These are phyloP conservation scores for Micrastur ruficollis DNA, from an alignment of 2,797 vertebrate genomes.

Conservation along the genomic window DNA sequence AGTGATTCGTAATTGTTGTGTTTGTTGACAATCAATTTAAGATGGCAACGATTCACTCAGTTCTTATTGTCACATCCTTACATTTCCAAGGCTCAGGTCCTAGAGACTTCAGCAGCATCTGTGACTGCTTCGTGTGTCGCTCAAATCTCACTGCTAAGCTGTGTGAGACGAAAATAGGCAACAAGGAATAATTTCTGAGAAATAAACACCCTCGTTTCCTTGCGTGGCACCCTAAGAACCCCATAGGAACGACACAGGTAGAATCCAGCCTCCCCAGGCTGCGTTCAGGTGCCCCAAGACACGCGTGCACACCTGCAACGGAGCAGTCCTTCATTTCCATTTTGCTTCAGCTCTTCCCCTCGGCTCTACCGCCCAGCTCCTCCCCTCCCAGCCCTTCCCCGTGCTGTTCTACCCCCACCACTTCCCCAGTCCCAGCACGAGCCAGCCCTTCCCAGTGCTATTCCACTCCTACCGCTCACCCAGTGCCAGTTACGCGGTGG, in stretches of 20 bases:
- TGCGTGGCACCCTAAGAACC: not conserved
- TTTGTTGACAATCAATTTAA: not conserved
- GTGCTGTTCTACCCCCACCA: fast-evolving
- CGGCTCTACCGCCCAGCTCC: not conserved
- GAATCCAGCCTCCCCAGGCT: not conserved
- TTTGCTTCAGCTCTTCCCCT: not conserved
- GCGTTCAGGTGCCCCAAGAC: too few relatives aligned
- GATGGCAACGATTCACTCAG: not conserved
- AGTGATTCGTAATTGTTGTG: not conserved
- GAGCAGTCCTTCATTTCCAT: fast-evolving
- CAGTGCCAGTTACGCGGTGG: not conserved
- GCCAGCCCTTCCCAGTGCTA: not conserved
- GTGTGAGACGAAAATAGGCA: not conserved
- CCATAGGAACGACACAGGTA: not conserved
- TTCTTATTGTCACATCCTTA: not conserved
- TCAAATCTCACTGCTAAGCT: not conserved
- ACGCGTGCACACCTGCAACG: fast-evolving
- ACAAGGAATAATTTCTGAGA: not conserved
- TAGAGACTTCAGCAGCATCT: not conserved
- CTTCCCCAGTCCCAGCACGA: not conserved
- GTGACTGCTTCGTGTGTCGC: fast-evolving
- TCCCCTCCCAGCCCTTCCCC: not conserved
- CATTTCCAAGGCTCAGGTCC: not conserved
- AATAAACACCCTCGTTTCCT: not conserved
- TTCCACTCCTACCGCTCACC: not conserved